Evolutionary conservation across 1,140 invertebrate species (phyloP).

Genomic region (Chrysoperla carnea): DNA sequence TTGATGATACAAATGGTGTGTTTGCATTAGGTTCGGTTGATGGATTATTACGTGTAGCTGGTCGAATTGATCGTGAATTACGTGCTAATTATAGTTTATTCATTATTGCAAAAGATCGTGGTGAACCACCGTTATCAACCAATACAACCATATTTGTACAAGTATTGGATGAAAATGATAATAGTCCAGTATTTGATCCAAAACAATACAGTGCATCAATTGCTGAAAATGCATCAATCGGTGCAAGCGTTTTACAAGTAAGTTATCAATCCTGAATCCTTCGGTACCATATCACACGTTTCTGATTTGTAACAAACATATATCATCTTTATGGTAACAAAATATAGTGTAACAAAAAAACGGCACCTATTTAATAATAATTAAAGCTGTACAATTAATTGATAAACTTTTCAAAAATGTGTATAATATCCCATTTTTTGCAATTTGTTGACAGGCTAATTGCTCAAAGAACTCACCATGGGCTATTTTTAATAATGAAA

Average conservation of each 20-base stretch:
- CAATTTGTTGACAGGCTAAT: too few species aligned
- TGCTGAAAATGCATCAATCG: constrained; percentile 84
- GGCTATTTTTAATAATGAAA: too few species aligned
- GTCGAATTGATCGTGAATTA: constrained; percentile 68
- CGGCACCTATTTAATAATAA: too few species aligned
- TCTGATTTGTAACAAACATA: too few species aligned
- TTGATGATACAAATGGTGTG: constrained; percentile 30
- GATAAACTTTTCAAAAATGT: too few species aligned
- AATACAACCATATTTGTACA: constrained; percentile 49
- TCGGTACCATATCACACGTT: too few species aligned
- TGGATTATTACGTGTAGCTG: constrained; percentile 66
- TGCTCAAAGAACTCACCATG: too few species aligned
- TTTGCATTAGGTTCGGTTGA: constrained; percentile 79
- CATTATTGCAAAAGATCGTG: constrained; percentile 73
- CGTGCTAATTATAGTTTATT: constrained; percentile 61
- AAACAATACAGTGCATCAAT: constrained; percentile 74
- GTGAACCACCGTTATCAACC: constrained; percentile 61
- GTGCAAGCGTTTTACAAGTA: constrained; percentile 73
- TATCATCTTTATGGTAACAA: too few species aligned
- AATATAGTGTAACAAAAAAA: too few species aligned
- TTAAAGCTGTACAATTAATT: too few species aligned
- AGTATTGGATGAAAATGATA: constrained; percentile 86
- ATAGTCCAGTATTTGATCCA: constrained; percentile 78
- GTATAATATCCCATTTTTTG: too few species aligned
- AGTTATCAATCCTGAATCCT: too few species aligned